Evolutionary conservation across 2,113 vertebrate species (phyloP).

Genomic region (Anguilla japonica): DNA sequence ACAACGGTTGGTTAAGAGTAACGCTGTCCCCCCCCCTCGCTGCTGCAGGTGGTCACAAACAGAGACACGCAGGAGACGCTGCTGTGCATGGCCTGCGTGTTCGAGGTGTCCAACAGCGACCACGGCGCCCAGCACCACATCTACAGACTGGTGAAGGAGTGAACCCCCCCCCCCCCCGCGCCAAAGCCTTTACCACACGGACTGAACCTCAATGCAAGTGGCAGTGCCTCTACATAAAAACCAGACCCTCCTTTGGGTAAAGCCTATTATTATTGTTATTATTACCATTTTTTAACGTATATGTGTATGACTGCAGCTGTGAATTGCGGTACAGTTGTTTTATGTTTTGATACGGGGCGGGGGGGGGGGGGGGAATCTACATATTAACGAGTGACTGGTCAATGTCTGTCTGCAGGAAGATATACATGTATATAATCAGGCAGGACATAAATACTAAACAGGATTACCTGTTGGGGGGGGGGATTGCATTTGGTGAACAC

Average conservation of each 20-base stretch:
- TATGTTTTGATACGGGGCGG: conserved; percentile 76
- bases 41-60: conserved; percentile 92
- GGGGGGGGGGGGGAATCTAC: conserved; percentile 68
- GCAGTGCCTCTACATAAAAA: conserved; percentile 86
- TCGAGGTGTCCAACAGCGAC: conserved; percentile 98
- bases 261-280: conserved; percentile 68
- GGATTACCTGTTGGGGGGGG: conserved; percentile 44
- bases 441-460: conserved; percentile 40
- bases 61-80: conserved; percentile 98
- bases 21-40: neutral
- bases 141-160: conserved; percentile 99
- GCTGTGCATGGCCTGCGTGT: conserved; percentile 99
- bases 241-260: conserved; percentile 81
- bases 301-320: conserved; percentile 91
- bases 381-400: conserved; percentile 58
- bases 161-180: conserved; percentile 52
- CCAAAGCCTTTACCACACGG: conserved; percentile 60
- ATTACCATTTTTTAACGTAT: conserved; percentile 76
- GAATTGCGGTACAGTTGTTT: conserved; percentile 95
- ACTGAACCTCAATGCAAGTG: conserved; percentile 91
- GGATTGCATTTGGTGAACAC: conserved; percentile 54
- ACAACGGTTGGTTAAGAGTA: too few relatives aligned
- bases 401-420: conserved; percentile 49
- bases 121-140: conserved; percentile 98
- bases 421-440: conserved; percentile 53